Percentiles rank a stretch among this genome's conserved stretches.
Evolutionary conservation across 2,113 vertebrate genomes (phyloP).

Genomic region (Poecile atricapillus): DNA sequence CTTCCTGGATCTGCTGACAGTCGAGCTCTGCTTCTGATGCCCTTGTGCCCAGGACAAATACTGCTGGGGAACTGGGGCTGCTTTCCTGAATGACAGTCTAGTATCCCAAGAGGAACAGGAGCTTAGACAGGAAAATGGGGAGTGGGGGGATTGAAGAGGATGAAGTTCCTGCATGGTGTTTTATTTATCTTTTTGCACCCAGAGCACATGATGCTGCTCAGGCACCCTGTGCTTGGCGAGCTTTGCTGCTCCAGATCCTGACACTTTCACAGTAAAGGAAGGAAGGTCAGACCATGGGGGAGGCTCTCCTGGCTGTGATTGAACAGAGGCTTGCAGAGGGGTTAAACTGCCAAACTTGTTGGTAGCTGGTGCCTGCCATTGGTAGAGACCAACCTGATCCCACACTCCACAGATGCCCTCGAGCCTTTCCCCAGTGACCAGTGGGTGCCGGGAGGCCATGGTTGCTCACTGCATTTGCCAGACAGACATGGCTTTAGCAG

Average conservation of each 20-base stretch:
- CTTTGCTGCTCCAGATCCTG: neutral
- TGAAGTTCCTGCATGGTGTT: neutral
- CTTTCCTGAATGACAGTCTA: neutral
- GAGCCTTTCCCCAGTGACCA: neutral
- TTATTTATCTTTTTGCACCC: neutral
- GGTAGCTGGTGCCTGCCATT: neutral
- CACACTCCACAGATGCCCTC: rapidly evolving
- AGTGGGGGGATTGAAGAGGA: neutral
- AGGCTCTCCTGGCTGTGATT: neutral
- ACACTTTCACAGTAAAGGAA: neutral
- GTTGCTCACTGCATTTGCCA: neutral
- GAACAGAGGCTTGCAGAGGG: neutral
- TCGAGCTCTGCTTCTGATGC: conserved; percentile 6
- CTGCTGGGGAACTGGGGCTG: neutral
- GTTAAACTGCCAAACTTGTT: neutral
- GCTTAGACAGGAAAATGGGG: neutral
- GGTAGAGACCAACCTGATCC: neutral
- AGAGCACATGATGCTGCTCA: neutral
- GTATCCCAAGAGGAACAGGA: neutral
- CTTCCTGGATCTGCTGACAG: conserved; percentile 45
- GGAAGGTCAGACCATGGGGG: neutral
- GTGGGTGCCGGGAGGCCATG: neutral
- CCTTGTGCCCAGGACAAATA: conserved; percentile 8
- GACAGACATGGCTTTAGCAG: neutral
- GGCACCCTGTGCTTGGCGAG: rapidly evolving